Evolutionary conservation across 2,888 invertebrate genomes (phyloP), one percentile per base, ranked within the genome.

Genomic region (Aethes cnicana): DNA sequence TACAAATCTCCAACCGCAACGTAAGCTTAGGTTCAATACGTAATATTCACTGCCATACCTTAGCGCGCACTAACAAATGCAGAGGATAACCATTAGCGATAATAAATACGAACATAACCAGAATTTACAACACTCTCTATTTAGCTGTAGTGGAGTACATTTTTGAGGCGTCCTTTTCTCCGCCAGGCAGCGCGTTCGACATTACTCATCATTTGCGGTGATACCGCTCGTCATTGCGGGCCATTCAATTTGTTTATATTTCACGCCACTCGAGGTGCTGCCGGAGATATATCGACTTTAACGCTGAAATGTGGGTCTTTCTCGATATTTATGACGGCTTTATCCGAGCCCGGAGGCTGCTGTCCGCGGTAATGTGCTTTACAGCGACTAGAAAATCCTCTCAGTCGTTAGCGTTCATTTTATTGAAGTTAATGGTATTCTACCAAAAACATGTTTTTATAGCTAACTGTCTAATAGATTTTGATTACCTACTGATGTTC

Each of bases 181-280:
- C 53, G 54, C 53, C 50, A n/a, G n/a, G 53, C 33, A 53, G 59
- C 63, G 32, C 36, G 23, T 59, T 66, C 65, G 58, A 65, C 84
- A 86, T 89, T 81, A 85, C 68, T 89, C 84, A 87, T 86, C 81
- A 86, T 89, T 88, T 87, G 81, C 77, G 66, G 56, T 69, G 79
- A 74, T 68, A 72, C 71, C 65, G 72, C 81, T 84, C 86, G 69
- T 87, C 86, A 84, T 80, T 70, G 71, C 72, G 72, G 73, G 69
- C 74, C 76, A 84, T 89, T 85, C 88, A 87, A 87, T 88, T 88
- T 88, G 88, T 88, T 87, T 87, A 86, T 85, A 88, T 88, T 87
- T 84, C 81, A 81, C 82, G 83, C 79, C 79, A 82, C 82, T 83
- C 69, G 82, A 84, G 85, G 83, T 81, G 85, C 84, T 74, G 64